Evolutionary conservation across 2,888 invertebrate genomes (phyloP), one percentile per base, ranked within the genome.

Genomic region (Ommatoiulus sabulosus): DNA sequence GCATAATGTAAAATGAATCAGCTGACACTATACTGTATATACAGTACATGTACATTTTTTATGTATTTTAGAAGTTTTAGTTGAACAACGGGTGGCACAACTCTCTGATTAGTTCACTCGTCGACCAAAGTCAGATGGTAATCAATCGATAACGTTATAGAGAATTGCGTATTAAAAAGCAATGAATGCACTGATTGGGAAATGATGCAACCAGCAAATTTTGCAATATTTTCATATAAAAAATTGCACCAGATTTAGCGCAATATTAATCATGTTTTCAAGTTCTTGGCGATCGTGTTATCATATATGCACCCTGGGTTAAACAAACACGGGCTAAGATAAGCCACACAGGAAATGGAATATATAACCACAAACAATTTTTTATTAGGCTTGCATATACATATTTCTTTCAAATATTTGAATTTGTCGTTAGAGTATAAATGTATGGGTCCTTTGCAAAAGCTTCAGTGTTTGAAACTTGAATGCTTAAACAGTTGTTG

Each of bases 351-450:
- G 15, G 24, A 80, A 43, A 80, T 43, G 24, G 35, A 35, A 35
- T 15, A 0, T 80, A 3, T 80, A 80, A 15, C 35, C 24, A 80
- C 35, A 35, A 8, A 35, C 35, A 43, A 35, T 35, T 35, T 80
- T 80, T 35, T 80, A 80, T 80, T 43, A 72, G n/a, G n/a, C 63
- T 20, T 5, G 24, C 10, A 24, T n/a, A 24, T 72, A 63, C 20
- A 63, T 43, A 80, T 35, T 10, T 80, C 80, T 35, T 80, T 80
- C 35, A 4, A 80, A 80, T 35, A 80, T 80, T 80, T 80, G 80
- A 80, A 80, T 80, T 80, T 80, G 80, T 43, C 80, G 80, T 80
- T 80, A 72, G 24, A 35, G 15, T 35, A 35, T 35, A 80, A 80
- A 80, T 80, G 80, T 43, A 43, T 15, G 35, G 80, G 15, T 35